phyloP scores from a whole-genome alignment of 2,113 vertebrate genomes.

The Sorex araneus region DNA sequence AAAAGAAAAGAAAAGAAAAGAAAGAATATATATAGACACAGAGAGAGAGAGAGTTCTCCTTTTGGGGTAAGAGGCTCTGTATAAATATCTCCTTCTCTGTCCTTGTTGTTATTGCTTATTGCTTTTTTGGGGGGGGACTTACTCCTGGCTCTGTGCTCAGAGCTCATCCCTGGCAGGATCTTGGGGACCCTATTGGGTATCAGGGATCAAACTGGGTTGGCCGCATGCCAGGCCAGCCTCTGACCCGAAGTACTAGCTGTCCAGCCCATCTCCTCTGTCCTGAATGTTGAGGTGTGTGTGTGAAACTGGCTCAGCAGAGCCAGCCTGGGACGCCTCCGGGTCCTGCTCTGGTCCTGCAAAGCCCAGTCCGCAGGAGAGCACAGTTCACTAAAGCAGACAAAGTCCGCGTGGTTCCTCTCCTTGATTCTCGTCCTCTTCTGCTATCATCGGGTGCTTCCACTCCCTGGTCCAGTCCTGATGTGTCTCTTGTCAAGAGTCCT shows the following conservation, averaged over 20 bases:
- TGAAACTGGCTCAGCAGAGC: neutral
- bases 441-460: neutral
- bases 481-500: neutral
- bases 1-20: too few species aligned
- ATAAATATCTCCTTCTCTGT: neutral
- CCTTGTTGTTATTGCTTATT: neutral
- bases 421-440: neutral
- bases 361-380: neutral
- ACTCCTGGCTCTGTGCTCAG: too few species aligned
- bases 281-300: neutral
- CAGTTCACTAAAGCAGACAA: neutral
- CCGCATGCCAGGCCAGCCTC: too few species aligned
- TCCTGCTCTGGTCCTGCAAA: neutral
- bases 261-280: neutral
- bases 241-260: too few species aligned
- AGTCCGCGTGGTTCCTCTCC: neutral
- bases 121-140: too few species aligned
- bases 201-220: too few species aligned
- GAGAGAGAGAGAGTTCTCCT: too few species aligned
- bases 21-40: too few species aligned
- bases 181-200: too few species aligned
- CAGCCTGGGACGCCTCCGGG: neutral
- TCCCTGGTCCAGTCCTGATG: neutral
- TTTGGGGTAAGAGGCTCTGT: neutral
- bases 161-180: too few species aligned